phyloP scores from a whole-genome alignment of 2,113 vertebrate species.

The Phoenicopterus ruber region DNA sequence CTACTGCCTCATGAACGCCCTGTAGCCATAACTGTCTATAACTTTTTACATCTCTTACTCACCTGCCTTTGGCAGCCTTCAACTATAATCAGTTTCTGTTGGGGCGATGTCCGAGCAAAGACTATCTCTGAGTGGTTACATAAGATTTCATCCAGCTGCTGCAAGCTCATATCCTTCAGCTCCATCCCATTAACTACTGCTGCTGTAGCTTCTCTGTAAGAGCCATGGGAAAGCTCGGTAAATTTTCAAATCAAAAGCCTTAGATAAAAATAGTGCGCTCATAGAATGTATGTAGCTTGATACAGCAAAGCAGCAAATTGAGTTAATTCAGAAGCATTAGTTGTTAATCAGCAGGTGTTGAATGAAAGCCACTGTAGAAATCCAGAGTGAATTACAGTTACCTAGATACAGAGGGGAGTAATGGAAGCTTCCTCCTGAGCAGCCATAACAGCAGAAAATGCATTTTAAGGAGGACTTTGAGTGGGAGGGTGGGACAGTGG shows the following conservation, averaged over 20 bases:
- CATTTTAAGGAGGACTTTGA: background rate
- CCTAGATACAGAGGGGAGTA: background rate
- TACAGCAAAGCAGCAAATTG: background rate
- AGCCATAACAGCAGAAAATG: background rate
- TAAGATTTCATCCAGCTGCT: constrained; percentile 75
- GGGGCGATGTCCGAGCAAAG: constrained; percentile 79
- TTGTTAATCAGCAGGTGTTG: background rate
- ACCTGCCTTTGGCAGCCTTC: constrained; percentile 82
- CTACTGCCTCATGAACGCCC: background rate
- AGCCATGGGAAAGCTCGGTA: background rate
- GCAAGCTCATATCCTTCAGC: constrained; percentile 76
- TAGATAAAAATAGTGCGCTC: background rate
- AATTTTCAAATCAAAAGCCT: background rate
- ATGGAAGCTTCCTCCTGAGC: background rate
- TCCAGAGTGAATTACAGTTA: background rate
- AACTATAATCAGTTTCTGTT: constrained; percentile 81
- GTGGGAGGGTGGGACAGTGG: background rate
- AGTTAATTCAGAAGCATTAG: background rate
- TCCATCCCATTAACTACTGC: constrained; percentile 78
- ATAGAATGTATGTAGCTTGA: background rate
- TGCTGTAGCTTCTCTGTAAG: constrained; percentile 73
- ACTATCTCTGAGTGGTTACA: constrained; percentile 74
- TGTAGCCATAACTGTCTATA: fast-evolving
- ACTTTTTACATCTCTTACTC: background rate
- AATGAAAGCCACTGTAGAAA: background rate